These are phyloP conservation scores for Sula dactylatra DNA, from an alignment of 2,113 vertebrate species.

Conservation along the genomic window DNA sequence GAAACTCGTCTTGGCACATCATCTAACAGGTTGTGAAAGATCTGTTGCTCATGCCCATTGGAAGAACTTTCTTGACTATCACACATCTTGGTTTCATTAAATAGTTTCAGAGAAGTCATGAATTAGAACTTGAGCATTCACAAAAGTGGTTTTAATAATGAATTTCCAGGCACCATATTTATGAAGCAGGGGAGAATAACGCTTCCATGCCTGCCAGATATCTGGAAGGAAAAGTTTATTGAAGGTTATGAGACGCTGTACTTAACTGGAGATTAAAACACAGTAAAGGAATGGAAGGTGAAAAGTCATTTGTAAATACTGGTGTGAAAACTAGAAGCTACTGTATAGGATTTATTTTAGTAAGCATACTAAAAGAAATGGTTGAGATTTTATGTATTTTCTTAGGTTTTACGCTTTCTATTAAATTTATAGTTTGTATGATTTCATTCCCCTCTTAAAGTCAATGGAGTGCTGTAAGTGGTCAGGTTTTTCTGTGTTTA, in stretches of 20 bases:
- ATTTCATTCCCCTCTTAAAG: background rate
- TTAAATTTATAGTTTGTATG: background rate
- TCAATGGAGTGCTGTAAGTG: background rate
- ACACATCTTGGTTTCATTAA: constrained; percentile 56
- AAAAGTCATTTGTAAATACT: background rate
- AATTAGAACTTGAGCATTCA: constrained; percentile 41
- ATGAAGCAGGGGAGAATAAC: background rate
- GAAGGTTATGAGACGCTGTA: background rate
- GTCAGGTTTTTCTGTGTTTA: background rate
- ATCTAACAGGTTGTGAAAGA: constrained; percentile 57
- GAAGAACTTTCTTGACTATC: constrained; percentile 58
- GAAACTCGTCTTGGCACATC: constrained; percentile 53
- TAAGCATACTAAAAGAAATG: background rate
- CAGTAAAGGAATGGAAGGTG: background rate
- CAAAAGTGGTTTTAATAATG: constrained; percentile 1
- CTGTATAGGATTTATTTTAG: background rate
- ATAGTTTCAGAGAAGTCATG: constrained; percentile 48
- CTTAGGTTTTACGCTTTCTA: background rate
- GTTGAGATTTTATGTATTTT: background rate
- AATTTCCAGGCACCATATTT: background rate
- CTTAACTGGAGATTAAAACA: background rate
- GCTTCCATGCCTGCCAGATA: background rate
- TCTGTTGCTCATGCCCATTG: constrained; percentile 45
- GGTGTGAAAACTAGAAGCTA: background rate
- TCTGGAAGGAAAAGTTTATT: background rate